Evolutionary conservation across 2,113 vertebrate species (phyloP), one percentile per base, ranked within the genome.

Genomic region (Sterrhoptilus dennistouni): DNA sequence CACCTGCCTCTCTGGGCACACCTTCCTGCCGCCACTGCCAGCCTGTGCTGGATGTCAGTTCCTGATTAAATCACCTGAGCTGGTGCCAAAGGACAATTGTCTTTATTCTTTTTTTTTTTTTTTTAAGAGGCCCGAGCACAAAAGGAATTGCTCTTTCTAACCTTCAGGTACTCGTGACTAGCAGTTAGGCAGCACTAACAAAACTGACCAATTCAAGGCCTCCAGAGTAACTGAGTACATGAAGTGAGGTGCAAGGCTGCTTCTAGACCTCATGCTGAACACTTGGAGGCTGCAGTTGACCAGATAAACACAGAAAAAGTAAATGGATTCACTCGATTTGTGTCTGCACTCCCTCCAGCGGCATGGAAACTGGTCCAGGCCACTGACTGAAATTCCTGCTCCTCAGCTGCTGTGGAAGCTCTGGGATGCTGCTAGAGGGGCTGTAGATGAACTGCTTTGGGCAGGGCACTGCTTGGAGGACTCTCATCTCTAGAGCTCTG

Each of bases 1-100:
- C 60, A 68, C 87, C 89, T 75, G 71, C 47, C 86, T 70, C 86
- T n/a, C 88, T 36, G 75, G 90, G 53, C 94, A 92, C 90, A 74
- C 89, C 94, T 85, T 83, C 84, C 65, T 36, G 78, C 54, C 6
- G 2, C 40, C 25, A 35, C 82, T 77, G 81, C 80, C 5, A 44
- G 47, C n/a, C 92, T 5, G 1, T 5, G 1, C 70, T 66, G 82
- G 42, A 5, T 64, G 77, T 79, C 65, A 35, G 27, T 22, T 45
- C 87, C 70, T 1, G 4, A 45, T 71, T 64, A 75, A 80, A 83
- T 74, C 88, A 42, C 69, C 47, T 42, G 9, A 84, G 66, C 71
- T 86, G 38, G 12, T 86, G 93, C 93, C 85, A 93, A 54, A 61
- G 45, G 8, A 74, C 38, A 29, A 18, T 11, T 50, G 50, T 52